Conservation (phyloP, 1,140 invertebrate species). For the Megalopta genalis region DNA sequence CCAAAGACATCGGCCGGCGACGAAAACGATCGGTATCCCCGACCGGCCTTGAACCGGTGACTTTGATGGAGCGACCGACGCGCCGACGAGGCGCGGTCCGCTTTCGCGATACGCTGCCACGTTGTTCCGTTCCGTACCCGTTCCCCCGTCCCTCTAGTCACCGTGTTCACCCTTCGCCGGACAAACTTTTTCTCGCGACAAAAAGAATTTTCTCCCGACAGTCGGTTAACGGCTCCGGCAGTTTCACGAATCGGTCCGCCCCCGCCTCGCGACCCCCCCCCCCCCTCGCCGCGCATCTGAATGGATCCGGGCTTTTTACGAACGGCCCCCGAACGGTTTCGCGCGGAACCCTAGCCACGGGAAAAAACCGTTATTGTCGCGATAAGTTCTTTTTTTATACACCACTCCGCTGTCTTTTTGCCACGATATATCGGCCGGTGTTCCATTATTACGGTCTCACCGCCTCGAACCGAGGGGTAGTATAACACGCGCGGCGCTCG, state of each 20-base stretch:
- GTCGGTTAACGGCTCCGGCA: slow-evolving; percentile 56
- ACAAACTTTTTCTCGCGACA: slow-evolving; percentile 53
- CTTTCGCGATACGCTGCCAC: slow-evolving; percentile 42
- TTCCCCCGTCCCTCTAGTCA: background rate
- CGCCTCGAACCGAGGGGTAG: background rate
- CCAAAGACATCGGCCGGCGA: slow-evolving; percentile 22
- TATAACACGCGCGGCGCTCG: background rate
- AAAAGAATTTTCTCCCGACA: slow-evolving; percentile 56
- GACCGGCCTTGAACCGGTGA: slow-evolving; percentile 32
- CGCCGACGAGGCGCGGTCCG: background rate
- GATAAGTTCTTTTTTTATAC: slow-evolving; percentile 50
- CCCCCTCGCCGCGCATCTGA: background rate
- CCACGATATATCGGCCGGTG: background rate
- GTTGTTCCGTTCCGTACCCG: no score
- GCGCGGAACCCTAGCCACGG: slow-evolving; percentile 15
- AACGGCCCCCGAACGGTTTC: slow-evolving; percentile 34
- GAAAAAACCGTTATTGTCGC: slow-evolving; percentile 49
- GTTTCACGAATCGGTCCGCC: slow-evolving; percentile 48
- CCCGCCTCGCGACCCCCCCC: background rate
- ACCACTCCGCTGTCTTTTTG: background rate
- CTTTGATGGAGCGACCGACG: slow-evolving; percentile 42
- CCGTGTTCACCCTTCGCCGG: slow-evolving; percentile 11
- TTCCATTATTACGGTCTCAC: background rate
- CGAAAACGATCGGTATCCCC: slow-evolving; percentile 36
- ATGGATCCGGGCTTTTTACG: slow-evolving; percentile 51